phyloP scores from a whole-genome alignment of 2,113 vertebrate species.

The Prochilodus magdalenae region DNA sequence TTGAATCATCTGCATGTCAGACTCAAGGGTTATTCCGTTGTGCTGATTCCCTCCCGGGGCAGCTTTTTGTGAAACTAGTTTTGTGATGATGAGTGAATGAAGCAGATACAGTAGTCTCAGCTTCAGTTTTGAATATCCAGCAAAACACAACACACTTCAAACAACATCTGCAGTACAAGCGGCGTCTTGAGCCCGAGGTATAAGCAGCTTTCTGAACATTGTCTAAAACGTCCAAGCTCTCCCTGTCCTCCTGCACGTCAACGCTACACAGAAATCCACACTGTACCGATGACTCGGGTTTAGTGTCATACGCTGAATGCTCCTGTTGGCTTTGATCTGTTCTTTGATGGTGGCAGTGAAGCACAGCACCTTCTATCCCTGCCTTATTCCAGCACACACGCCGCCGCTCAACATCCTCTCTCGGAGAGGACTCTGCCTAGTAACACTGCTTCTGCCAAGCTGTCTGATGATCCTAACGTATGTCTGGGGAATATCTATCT shows the following conservation, averaged over 20 bases:
- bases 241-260: too few relatives aligned
- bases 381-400: background rate
- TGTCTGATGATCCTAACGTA: background rate
- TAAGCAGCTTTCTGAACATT: background rate
- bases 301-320: background rate
- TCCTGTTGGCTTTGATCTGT: background rate
- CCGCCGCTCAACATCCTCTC: background rate
- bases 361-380: background rate
- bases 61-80: too few relatives aligned
- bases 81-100: too few relatives aligned
- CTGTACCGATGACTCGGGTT: background rate
- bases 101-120: too few relatives aligned
- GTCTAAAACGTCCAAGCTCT: background rate
- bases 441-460: conserved; percentile 4
- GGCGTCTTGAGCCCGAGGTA: too few relatives aligned
- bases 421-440: background rate
- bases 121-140: too few relatives aligned
- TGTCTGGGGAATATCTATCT: conserved; percentile 15
- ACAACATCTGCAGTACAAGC: too few relatives aligned
- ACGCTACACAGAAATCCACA: background rate
- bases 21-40: too few relatives aligned
- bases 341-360: background rate
- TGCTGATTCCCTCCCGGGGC: too few relatives aligned
- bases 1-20: too few relatives aligned
- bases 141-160: too few relatives aligned